These are phyloP conservation scores for Chrysoperla carnea DNA, from an alignment of 1,140 invertebrate species.

Conservation along the genomic window DNA sequence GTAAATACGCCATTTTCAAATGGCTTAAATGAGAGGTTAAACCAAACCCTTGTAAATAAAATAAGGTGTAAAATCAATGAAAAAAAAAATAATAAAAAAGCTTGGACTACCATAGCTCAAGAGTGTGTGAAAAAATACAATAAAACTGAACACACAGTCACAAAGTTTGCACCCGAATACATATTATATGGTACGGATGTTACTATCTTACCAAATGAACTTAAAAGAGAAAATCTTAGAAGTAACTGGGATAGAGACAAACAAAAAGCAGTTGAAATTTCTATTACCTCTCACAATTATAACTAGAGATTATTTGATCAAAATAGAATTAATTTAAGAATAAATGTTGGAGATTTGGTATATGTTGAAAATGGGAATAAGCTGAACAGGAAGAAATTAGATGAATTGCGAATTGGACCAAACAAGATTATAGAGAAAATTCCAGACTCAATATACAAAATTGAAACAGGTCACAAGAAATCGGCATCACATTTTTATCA, in stretches of 20 bases:
- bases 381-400: no score
- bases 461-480: conserved; percentile 10
- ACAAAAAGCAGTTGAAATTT: conserved; percentile 8
- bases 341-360: conserved; percentile 9
- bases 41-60: conserved; percentile 17
- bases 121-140: conserved; percentile 20
- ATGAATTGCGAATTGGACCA: conserved; percentile 11
- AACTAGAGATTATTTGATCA: conserved; percentile 11
- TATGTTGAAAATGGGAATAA: conserved; percentile 13
- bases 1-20: conserved; percentile 16
- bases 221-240: conserved; percentile 8
- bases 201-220: conserved; percentile 13
- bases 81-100: conserved; percentile 5
- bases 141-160: conserved; percentile 17
- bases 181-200: conserved; percentile 15
- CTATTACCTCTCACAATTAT: conserved; percentile 11
- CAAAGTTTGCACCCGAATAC: conserved; percentile 17
- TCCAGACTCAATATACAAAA: conserved; percentile 10
- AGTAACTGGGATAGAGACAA: conserved; percentile 7
- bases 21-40: conserved; percentile 16
- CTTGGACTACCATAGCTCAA: conserved; percentile 19
- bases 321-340: conserved; percentile 7
- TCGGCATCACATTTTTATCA: conserved; percentile 9
- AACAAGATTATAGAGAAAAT: conserved; percentile 10
- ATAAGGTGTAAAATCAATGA: conserved; percentile 19